Evolutionary conservation across 2,113 vertebrate species (phyloP), one percentile per base, ranked within the genome.

Genomic region (Gnathonemus longibarbis): DNA sequence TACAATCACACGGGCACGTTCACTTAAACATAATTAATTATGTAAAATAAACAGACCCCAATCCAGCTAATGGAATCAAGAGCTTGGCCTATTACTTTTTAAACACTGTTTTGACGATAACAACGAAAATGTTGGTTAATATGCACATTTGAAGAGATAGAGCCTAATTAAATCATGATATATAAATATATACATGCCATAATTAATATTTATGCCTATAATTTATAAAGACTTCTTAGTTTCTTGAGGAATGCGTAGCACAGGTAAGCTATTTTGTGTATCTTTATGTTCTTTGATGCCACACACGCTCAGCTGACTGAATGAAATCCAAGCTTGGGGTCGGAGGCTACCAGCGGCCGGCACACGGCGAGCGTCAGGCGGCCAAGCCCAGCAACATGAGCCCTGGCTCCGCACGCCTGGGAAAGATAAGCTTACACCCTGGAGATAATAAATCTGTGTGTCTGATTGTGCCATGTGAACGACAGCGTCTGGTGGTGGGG

Each of bases 311-410:
- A 93, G 92, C 92, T 92, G 92, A 91, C 89, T 89, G 92, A 90
- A 91, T 94, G 95, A 92, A 95, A 96, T 94, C 58, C 93, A 91
- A 96, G 92, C 93, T 46, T 90, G 58, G 46, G 90, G 90, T 13
- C 89, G 87, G 93, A 90, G 92, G 91, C 93, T 70, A 85, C 85
- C 88, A 93, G 94, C 92, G 94, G 93, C 92, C 92, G 95, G 94
- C 95, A 94, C 94, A 94, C 93, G 93, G 93, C 93, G 21, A 92
- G 93, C 93, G 89, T 90, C 92, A 93, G 90, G 93, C 94, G 90
- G 83, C 74, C 93, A 89, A 88, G 89, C 90, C 86, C 89, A 35
- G 90, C 91, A 74, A 93, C 92, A 91, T 91, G 89, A 91, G 90
- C 88, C 88, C n/a, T 53, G 88, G 91, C 91, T 92, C 92, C 92